phyloP scores from a whole-genome alignment of 2,888 invertebrate species.

The Trichogramma dendrolimi region DNA sequence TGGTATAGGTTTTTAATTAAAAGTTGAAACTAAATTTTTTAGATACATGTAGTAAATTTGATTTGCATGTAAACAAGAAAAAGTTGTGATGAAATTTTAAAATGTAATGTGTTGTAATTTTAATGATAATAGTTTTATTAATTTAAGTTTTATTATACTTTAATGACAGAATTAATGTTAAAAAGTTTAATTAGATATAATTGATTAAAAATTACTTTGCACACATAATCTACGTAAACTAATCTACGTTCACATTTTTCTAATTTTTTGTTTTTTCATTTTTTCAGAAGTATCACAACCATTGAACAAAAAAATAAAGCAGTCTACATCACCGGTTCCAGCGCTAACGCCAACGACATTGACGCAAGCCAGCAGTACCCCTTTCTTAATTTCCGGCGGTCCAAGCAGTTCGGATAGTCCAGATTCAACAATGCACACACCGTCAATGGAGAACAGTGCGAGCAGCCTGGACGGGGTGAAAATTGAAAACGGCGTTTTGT shows the following conservation, averaged over 20 bases:
- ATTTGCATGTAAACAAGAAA: no score
- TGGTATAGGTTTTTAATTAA: no score
- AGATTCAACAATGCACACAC: conserved; percentile 19
- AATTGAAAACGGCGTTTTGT: conserved; percentile 47
- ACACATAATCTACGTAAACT: no score
- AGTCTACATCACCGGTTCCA: conserved; percentile 14
- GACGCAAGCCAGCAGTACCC: conserved; percentile 28
- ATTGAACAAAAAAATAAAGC: conserved; percentile 8
- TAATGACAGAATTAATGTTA: no score
- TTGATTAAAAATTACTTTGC: no score
- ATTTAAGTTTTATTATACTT: no score
- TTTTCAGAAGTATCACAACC: conserved; percentile 13
- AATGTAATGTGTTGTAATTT: no score
- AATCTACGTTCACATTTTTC: conserved; percentile 7
- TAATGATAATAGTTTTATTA: no score
- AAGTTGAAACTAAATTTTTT: no score
- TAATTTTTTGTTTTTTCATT: conserved; percentile 35
- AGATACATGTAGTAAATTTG: no score
- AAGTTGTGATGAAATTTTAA: no score
- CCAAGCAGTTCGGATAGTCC: conserved; percentile 38
- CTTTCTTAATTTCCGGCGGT: conserved; percentile 39
- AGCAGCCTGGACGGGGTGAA: conserved; percentile 38
- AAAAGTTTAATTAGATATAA: no score
- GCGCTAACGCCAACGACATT: conserved; percentile 12
- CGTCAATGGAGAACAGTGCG: conserved; percentile 30